phyloP scores from a whole-genome alignment of 2,113 vertebrate genomes.

The Stegostoma tigrinum region DNA sequence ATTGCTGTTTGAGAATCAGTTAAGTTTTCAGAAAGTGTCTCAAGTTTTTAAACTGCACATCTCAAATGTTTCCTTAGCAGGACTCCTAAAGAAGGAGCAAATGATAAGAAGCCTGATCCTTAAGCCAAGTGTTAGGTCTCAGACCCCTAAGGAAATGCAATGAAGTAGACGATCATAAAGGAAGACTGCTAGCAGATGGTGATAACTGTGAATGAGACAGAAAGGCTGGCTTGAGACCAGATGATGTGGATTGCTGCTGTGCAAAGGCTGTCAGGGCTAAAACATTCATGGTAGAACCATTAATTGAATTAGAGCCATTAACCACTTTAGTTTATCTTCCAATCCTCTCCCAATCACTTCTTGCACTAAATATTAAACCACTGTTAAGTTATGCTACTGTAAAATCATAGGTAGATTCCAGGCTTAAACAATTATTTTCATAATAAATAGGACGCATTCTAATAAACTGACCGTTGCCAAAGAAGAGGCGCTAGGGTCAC shows the following conservation, averaged over 20 bases:
- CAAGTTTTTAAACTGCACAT: not conserved
- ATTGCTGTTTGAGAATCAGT: not conserved
- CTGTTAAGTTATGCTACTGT: not conserved
- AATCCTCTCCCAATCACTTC: not conserved
- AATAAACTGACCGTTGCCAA: not conserved
- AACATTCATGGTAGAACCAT: not conserved
- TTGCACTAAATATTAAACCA: not conserved
- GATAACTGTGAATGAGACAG: not conserved
- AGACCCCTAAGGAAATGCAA: not conserved
- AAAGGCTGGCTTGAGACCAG: conserved; percentile 5
- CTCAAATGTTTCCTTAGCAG: not conserved
- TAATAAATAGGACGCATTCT: not conserved
- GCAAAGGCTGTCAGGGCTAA: not conserved
- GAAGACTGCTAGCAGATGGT: not conserved
- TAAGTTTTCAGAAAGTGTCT: not conserved
- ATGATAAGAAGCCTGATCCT: not conserved
- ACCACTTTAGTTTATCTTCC: not conserved
- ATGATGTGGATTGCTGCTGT: not conserved
- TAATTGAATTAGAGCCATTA: not conserved
- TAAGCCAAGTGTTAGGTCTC: not conserved
- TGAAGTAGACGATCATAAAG: not conserved
- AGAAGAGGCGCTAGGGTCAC: not conserved
- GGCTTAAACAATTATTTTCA: not conserved
- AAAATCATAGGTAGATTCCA: not conserved
- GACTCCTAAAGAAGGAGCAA: not conserved